Conservation (phyloP, 2,888 invertebrate genomes). For the Nematopogon swammerdamellus region DNA sequence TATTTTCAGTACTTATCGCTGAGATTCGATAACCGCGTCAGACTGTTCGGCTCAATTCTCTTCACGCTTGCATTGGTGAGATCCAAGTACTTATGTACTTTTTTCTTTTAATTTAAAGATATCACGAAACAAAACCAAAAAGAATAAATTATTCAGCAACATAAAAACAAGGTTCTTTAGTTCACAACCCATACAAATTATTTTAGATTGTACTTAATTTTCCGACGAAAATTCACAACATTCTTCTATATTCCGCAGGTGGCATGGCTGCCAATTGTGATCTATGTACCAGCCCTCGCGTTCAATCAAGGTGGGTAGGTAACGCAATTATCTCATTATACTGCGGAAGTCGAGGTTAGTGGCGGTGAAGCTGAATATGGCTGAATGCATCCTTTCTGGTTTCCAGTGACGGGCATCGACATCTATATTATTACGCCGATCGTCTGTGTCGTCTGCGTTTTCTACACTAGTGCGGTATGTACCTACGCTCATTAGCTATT, state of each 20-base stretch:
- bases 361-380: no score
- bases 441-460: slow-evolving; percentile 79
- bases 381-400: neutral
- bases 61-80: slow-evolving; percentile 69
- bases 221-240: no score
- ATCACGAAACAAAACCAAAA: no score
- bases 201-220: no score
- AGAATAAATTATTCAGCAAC: no score
- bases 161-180: no score
- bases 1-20: slow-evolving; percentile 65
- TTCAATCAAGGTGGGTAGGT: slow-evolving; percentile 68
- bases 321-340: neutral
- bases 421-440: slow-evolving; percentile 78
- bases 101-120: slow-evolving; percentile 3
- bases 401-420: slow-evolving; percentile 79
- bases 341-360: no score
- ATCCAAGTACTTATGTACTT: no score
- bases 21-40: slow-evolving; percentile 65
- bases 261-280: slow-evolving; percentile 74
- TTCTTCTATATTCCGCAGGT: slow-evolving; percentile 52
- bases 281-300: slow-evolving; percentile 74
- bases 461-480: slow-evolving; percentile 81
- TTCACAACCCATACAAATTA: no score
- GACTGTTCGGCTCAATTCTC: slow-evolving; percentile 67
- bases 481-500: no score